Conservation (phyloP, 1,140 invertebrate genomes). For the Musca domestica region DNA sequence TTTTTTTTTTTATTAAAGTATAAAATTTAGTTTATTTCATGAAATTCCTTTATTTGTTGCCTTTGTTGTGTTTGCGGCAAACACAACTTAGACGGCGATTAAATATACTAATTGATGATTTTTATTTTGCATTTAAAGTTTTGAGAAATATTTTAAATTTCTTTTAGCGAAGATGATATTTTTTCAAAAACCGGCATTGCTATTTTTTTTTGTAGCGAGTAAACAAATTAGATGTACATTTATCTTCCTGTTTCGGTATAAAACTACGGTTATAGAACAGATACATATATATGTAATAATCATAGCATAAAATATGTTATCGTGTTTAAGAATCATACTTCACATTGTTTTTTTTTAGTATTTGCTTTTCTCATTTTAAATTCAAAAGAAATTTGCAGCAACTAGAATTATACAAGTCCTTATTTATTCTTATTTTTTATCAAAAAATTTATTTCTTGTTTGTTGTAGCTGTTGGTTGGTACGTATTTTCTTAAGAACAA, state of each 20-base stretch:
- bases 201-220: background rate
- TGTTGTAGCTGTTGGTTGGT: slow-evolving; percentile 16
- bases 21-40: slow-evolving; percentile 16
- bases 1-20: slow-evolving; percentile 16
- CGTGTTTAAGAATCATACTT: slow-evolving; percentile 13
- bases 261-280: background rate
- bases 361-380: slow-evolving; percentile 8
- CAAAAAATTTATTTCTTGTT: slow-evolving; percentile 13
- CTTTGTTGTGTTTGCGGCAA: background rate
- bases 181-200: slow-evolving; percentile 5
- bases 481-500: slow-evolving; percentile 5
- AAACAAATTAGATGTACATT: background rate
- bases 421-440: slow-evolving; percentile 14
- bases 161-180: background rate
- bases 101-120: background rate
- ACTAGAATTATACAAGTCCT: slow-evolving; percentile 20
- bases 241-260: background rate
- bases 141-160: background rate
- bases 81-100: background rate
- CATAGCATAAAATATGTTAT: slow-evolving; percentile 11
- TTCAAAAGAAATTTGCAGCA: slow-evolving; percentile 21
- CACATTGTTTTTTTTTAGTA: slow-evolving; percentile 8
- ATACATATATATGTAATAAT: slow-evolving; percentile 11
- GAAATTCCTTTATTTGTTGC: background rate
- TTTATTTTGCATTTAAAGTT: slow-evolving; percentile 17